Percentiles rank a stretch among this genome's conserved stretches.
These are phyloP conservation scores for Muricea muricata DNA, from an alignment of 92 coral and sea anemone genomes.

Conservation along the genomic window DNA sequence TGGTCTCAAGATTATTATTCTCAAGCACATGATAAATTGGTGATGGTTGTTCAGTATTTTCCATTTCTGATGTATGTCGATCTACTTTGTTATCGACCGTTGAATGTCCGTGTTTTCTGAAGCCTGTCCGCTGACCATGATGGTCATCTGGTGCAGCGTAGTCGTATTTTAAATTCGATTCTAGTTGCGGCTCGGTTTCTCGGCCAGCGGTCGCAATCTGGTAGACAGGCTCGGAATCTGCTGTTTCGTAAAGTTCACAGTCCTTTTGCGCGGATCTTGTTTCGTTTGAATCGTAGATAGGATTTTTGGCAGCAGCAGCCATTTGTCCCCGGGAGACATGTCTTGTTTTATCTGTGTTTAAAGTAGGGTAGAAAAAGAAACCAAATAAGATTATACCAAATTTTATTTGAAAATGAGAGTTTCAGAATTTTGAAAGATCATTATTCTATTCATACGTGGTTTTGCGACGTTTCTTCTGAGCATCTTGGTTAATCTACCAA, in stretches of 20 bases:
- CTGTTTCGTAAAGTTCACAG: neutral
- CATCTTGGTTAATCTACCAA: neutral
- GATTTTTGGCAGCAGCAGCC: neutral
- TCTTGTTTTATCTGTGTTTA: neutral
- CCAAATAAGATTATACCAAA: no score
- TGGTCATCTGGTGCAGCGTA: neutral
- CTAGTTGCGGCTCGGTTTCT: neutral
- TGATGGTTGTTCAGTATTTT: neutral
- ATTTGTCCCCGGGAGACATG: neutral
- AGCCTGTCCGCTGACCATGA: neutral
- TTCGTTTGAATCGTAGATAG: neutral
- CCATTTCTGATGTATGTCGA: neutral
- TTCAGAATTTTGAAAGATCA: no score
- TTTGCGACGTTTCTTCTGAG: neutral
- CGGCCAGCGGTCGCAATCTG: neutral
- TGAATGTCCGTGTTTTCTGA: neutral
- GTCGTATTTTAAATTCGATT: neutral
- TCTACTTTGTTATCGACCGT: neutral
- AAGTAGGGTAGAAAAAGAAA: neutral
- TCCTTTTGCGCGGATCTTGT: neutral
- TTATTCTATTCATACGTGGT: neutral
- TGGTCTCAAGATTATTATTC: no score
- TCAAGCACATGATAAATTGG: neutral
- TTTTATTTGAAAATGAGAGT: no score
- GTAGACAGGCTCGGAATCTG: neutral